These are phyloP conservation scores for Mayetiola destructor DNA, from an alignment of 2,888 invertebrate species.

Conservation along the genomic window DNA sequence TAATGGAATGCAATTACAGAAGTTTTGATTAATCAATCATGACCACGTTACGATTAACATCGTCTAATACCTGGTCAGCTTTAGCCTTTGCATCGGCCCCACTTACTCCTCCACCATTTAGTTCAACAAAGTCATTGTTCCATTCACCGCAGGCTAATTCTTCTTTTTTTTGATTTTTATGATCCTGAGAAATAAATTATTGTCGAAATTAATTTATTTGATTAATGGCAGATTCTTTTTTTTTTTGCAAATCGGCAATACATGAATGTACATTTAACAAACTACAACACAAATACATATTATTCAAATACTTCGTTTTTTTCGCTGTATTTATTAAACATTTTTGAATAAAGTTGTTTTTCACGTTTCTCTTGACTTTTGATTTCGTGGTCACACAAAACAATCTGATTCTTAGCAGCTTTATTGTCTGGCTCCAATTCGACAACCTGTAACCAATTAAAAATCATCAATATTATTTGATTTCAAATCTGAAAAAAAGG, in stretches of 20 bases:
- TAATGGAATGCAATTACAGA: background rate
- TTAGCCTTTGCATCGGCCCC: conserved; percentile 23
- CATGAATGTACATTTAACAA: too few species aligned
- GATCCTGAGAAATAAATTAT: background rate
- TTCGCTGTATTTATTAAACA: conserved; percentile 90
- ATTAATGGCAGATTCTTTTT: too few species aligned
- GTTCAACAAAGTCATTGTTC: conserved; percentile 20
- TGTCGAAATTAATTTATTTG: background rate
- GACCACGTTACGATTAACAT: conserved; percentile 14
- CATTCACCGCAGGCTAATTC: conserved; percentile 29
- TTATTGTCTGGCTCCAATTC: conserved; percentile 71
- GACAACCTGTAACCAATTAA: conserved; percentile 37
- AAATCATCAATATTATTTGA: background rate
- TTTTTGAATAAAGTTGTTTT: conserved; percentile 79
- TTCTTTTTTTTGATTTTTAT: conserved; percentile 2
- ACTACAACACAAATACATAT: too few species aligned
- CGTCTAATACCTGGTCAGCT: conserved; percentile 8
- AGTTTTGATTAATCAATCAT: conserved; percentile 4
- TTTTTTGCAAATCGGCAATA: too few species aligned
- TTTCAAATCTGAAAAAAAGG: background rate
- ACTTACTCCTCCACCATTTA: conserved; percentile 19
- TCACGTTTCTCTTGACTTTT: conserved; percentile 65
- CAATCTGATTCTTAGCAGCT: conserved; percentile 68
- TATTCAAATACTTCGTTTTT: conserved; percentile 51
- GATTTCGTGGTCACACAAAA: conserved; percentile 54